Conservation (phyloP, 1,140 invertebrate species). For the Parapsyche elsis region DNA sequence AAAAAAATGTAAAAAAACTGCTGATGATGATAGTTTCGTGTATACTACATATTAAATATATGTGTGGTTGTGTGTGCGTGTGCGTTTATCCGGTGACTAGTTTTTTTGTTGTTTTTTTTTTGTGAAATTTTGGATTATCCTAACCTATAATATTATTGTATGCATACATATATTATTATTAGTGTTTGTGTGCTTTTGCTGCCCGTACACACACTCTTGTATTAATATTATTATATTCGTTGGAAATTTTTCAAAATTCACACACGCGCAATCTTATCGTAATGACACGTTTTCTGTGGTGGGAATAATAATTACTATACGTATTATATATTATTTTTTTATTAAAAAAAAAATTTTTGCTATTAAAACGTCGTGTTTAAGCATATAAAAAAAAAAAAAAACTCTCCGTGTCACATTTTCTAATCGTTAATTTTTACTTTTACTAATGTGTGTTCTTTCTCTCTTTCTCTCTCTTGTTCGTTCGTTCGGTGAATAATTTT, state of each 20-base stretch:
- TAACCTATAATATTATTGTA: background rate
- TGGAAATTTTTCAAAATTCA: background rate
- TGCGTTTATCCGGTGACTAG: background rate
- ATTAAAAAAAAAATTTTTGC: too few relatives aligned
- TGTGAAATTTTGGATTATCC: background rate
- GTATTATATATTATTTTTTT: too few relatives aligned
- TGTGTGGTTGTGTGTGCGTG: background rate
- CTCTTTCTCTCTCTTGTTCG: too few relatives aligned
- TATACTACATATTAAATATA: background rate
- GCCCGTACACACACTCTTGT: conserved; percentile 11
- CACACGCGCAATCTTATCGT: background rate
- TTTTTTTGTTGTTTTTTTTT: background rate
- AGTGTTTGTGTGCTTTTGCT: conserved; percentile 9
- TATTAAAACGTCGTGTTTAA: too few relatives aligned
- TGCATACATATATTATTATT: background rate
- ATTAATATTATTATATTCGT: background rate
- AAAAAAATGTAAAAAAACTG: background rate
- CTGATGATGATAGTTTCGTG: background rate
- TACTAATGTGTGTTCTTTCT: too few relatives aligned
- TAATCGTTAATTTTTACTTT: too few relatives aligned
- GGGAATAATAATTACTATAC: background rate
- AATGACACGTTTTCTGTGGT: conserved; percentile 11
- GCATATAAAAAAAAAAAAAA: too few relatives aligned
- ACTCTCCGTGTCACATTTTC: too few relatives aligned
- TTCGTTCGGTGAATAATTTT: too few relatives aligned